phyloP scores from a whole-genome alignment of 2,888 invertebrate species.

The Yponomeuta plumbellus region DNA sequence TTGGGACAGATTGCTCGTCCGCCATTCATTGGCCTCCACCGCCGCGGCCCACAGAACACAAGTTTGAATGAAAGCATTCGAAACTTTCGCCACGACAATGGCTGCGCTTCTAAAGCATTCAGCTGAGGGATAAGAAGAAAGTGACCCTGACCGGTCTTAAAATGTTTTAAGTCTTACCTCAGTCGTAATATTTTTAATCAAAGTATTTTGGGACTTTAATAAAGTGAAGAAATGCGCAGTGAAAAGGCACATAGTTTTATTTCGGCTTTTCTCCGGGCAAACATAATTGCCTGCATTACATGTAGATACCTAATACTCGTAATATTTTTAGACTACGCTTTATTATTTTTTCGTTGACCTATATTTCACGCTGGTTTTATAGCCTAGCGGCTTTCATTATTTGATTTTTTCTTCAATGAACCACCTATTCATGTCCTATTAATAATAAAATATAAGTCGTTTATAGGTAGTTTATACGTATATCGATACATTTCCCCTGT shows the following conservation, averaged over 20 bases:
- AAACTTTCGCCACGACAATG: constrained; percentile 45
- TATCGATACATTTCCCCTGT: no score
- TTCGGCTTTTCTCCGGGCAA: background rate
- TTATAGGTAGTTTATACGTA: no score
- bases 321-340: no score
- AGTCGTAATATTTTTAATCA: background rate
- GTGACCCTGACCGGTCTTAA: background rate
- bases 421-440: no score
- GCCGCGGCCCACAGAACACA: constrained; percentile 29
- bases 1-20: constrained; percentile 49
- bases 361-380: no score
- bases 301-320: no score
- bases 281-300: background rate
- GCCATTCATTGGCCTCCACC: constrained; percentile 43
- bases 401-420: no score
- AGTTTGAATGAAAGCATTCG: constrained; percentile 62
- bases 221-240: background rate
- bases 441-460: no score
- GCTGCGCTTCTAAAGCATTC: constrained; percentile 7
- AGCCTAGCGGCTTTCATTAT: no score
- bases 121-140: background rate
- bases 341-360: no score
- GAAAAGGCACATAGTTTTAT: background rate
- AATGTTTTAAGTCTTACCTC: constrained; percentile 1
- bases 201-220: background rate